Evolutionary conservation across 1,140 invertebrate genomes (phyloP).

Genomic region (Agraylea sexmaculata): DNA sequence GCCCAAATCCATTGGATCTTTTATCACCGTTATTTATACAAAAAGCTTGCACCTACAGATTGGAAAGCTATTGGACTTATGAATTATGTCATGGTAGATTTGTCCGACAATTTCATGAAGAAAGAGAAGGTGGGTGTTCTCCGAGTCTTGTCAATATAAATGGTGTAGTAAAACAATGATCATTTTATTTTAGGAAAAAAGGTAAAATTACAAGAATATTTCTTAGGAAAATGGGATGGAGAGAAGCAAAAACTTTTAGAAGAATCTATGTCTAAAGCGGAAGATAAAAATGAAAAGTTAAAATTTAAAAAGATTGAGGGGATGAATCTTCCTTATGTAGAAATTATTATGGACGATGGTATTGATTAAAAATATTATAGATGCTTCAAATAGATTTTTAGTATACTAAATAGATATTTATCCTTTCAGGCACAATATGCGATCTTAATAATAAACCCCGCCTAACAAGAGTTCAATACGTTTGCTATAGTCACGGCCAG

Average conservation of each 20-base stretch:
- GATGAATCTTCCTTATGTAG: constrained; percentile 69
- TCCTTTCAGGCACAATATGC: constrained; percentile 64
- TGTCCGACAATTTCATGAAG: constrained; percentile 90
- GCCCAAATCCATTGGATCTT: constrained; percentile 63
- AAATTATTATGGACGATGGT: constrained; percentile 64
- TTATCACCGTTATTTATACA: constrained; percentile 64
- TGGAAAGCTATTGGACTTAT: constrained; percentile 96
- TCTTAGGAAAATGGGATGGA: constrained; percentile 60
- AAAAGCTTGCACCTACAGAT: constrained; percentile 67
- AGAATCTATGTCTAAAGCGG: constrained; percentile 38
- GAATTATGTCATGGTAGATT: constrained; percentile 89
- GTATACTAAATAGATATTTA: constrained; percentile 16
- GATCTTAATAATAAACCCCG: constrained; percentile 78
- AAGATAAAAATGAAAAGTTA: constrained; percentile 30
- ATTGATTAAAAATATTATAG: constrained; percentile 4
- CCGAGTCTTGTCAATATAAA: neutral
- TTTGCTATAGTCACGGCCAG: constrained; percentile 74
- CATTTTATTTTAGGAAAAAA: constrained; percentile 45
- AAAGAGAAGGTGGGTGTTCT: constrained; percentile 57
- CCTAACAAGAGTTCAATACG: constrained; percentile 67
- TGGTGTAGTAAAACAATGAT: neutral
- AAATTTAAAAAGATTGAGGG: constrained; percentile 75
- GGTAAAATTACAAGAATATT: constrained; percentile 70
- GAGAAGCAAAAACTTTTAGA: constrained; percentile 47
- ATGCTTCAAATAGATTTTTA: neutral